These are phyloP conservation scores for Malurus melanocephalus DNA, from an alignment of 2,113 vertebrate genomes.

Conservation along the genomic window DNA sequence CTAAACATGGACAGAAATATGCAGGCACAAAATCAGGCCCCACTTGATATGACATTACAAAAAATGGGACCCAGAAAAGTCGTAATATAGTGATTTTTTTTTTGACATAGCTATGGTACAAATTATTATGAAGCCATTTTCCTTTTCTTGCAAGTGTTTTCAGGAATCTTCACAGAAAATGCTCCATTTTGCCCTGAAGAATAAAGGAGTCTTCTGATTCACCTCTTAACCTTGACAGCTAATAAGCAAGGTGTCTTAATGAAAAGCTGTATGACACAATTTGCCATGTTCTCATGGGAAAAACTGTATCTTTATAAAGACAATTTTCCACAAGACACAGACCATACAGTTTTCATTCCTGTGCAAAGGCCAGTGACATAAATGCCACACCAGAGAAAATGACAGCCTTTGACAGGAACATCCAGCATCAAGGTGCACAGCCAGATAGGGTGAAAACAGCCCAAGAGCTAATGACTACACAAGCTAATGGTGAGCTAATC, in stretches of 20 bases:
- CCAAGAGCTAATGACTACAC: neutral
- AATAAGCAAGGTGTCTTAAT: neutral
- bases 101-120: neutral
- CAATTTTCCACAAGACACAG: neutral
- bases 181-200: neutral
- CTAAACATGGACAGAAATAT: neutral
- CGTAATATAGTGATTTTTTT: neutral
- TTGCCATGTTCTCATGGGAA: neutral
- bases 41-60: neutral
- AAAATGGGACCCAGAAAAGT: neutral
- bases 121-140: neutral
- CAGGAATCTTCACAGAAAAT: neutral
- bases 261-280: neutral
- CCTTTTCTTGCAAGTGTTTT: neutral
- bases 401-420: neutral
- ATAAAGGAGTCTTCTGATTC: neutral
- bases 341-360: neutral
- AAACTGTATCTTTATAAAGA: neutral
- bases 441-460: neutral
- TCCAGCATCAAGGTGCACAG: neutral
- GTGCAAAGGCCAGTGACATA: neutral
- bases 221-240: neutral
- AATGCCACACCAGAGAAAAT: neutral
- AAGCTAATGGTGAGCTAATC: neutral
- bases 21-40: neutral